These are phyloP conservation scores for Antechinus stuartii DNA, from an alignment of 2,113 vertebrate species.

Conservation along the genomic window DNA sequence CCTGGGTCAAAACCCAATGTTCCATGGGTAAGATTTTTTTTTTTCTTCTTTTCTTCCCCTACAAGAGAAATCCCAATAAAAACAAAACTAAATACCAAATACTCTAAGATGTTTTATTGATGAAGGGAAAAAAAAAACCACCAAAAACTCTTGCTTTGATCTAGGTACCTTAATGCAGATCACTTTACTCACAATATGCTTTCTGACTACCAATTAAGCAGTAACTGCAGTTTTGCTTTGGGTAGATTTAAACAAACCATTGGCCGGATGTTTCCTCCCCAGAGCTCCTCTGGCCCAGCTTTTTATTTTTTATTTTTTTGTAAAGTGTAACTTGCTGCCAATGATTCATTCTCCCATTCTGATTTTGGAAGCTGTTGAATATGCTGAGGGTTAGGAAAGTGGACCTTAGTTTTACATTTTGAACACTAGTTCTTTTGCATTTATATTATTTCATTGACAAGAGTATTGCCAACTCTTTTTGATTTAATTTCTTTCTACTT, in stretches of 20 bases:
- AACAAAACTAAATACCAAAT: slow-evolving; percentile 38
- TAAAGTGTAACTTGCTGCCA: slow-evolving; percentile 51
- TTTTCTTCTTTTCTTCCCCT: slow-evolving; percentile 8
- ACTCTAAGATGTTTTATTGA: slow-evolving; percentile 34
- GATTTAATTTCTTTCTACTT: slow-evolving; percentile 45
- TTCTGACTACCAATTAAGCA: slow-evolving; percentile 47
- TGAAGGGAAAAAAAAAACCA: not conserved
- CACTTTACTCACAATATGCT: not conserved
- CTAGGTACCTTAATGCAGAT: slow-evolving; percentile 25
- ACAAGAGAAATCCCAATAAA: not conserved
- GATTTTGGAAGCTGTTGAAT: slow-evolving; percentile 55
- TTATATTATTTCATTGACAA: slow-evolving; percentile 36
- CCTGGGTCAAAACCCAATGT: not conserved
- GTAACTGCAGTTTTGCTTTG: slow-evolving; percentile 32
- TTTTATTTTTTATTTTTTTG: slow-evolving; percentile 57
- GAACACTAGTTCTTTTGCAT: slow-evolving; percentile 50
- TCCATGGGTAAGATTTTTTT: not conserved
- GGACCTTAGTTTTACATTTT: slow-evolving; percentile 54
- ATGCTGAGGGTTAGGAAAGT: slow-evolving; percentile 50
- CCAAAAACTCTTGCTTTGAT: not conserved
- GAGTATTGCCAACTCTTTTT: slow-evolving; percentile 30
- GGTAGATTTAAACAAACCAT: slow-evolving; percentile 32
- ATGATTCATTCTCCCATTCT: slow-evolving; percentile 59
- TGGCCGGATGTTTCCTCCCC: slow-evolving; percentile 18
- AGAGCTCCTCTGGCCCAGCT: slow-evolving; percentile 36